Base-by-base conservation (phyloP, 2,888 invertebrate genomes). In the Phalera bucephala region DNA sequence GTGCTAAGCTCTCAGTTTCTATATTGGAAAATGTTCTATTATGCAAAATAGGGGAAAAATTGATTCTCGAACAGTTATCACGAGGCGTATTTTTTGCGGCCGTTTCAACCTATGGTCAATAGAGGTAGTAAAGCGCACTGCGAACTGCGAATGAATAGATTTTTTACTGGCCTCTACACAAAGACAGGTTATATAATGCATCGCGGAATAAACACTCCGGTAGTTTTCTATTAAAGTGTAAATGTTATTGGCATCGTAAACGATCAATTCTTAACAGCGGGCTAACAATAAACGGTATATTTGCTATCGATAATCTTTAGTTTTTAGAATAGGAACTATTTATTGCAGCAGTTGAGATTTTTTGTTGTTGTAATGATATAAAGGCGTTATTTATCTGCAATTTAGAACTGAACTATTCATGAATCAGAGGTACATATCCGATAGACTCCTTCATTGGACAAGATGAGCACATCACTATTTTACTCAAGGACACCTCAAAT, bases 1-100 rank as follows among this genome's bases (percentile, higher is more conserved):
- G n/a, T n/a, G n/a, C n/a, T n/a, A n/a, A n/a, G n/a, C n/a, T n/a
- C n/a, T 29, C 20, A 31, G 33, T 50, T 50, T 49, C 53, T 43
- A 34, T 52, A 39, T 47, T 52, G 38, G 35, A 14, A n/a, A 27
- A 11, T 6, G 27, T 6, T 9, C 6, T 33, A 30, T 49, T 29
- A 32, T 46, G 29, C 31, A 31, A 31, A 52, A 37, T 38, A 32
- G 22, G 31, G 27, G 35, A 36, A 39, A 33, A 44, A 44, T n/a
- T 32, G 29, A 47, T 40, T 43, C 27, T 42, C 40, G 21, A 28
- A 36, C 40, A 40, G 37, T 37, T 39, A 36, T 13, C 15, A 12
- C 33, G 22, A 23, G 31, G 32, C 26, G 30, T 34, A 45, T 6
- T 27, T 27, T 14, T 27, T 27, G 14, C 27, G 5, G 1, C 5